phyloP scores from a whole-genome alignment of 2,113 vertebrate species.

The Parus major region DNA sequence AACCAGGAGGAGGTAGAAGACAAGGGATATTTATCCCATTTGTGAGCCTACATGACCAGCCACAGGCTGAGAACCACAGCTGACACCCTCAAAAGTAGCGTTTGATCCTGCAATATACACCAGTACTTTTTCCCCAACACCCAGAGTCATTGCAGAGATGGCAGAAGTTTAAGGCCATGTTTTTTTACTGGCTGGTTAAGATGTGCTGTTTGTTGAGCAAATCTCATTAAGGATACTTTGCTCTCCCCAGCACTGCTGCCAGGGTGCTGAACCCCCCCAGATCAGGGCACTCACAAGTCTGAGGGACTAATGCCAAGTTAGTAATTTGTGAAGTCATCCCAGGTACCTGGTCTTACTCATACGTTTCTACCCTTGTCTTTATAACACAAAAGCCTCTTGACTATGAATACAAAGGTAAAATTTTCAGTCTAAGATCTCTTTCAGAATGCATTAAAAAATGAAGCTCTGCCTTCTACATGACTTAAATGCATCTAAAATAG shows the following conservation, averaged over 20 bases:
- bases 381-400: background rate
- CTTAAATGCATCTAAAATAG: background rate
- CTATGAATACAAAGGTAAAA: background rate
- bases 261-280: accelerated
- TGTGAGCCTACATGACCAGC: background rate
- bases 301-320: background rate
- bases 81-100: background rate
- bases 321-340: background rate
- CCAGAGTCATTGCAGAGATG: background rate
- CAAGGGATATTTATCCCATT: background rate
- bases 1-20: background rate
- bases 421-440: background rate
- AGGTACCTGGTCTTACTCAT: background rate
- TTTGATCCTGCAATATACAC: background rate
- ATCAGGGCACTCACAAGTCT: background rate
- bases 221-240: background rate
- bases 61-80: background rate
- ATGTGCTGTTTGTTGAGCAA: background rate
- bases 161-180: background rate
- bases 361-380: background rate
- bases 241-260: accelerated
- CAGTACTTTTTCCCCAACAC: accelerated
- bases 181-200: background rate
- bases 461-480: background rate
- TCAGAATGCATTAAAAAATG: background rate